Conservation (phyloP, 2,113 vertebrate species). For the Laticauda laticaudata region DNA sequence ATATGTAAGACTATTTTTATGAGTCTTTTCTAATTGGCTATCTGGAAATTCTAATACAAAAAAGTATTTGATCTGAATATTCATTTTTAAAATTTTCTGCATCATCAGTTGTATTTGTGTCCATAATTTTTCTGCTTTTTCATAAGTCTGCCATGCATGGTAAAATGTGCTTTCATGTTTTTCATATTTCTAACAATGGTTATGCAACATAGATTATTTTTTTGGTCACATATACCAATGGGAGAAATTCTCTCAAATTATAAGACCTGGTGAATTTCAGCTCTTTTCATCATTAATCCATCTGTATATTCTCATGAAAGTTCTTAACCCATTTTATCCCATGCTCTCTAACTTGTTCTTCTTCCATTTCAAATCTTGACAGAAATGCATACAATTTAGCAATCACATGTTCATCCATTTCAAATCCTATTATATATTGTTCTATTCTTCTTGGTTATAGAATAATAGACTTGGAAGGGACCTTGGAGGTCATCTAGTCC, state of each 20-base stretch:
- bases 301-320: neutral
- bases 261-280: neutral
- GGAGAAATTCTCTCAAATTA: neutral
- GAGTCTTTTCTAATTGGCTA: neutral
- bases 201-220: neutral
- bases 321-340: neutral
- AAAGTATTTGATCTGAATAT: neutral
- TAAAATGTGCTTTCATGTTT: neutral
- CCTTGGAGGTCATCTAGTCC: too few species aligned
- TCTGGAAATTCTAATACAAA: neutral
- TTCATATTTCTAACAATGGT: neutral
- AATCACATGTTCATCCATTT: neutral
- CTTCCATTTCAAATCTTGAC: neutral
- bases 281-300: neutral
- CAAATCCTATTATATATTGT: neutral
- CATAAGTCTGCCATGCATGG: neutral
- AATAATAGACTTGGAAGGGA: too few species aligned
- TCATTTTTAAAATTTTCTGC: neutral
- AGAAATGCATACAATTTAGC: neutral
- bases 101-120: neutral
- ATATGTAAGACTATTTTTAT: neutral
- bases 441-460: neutral
- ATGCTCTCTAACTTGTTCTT: neutral
- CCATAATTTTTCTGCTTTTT: neutral
- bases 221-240: neutral